A percentile compares a stretch with the other conserved stretches of the same genome.
phyloP scores from a whole-genome alignment of 2,113 vertebrate genomes.

The Sebastes schlegelii region DNA sequence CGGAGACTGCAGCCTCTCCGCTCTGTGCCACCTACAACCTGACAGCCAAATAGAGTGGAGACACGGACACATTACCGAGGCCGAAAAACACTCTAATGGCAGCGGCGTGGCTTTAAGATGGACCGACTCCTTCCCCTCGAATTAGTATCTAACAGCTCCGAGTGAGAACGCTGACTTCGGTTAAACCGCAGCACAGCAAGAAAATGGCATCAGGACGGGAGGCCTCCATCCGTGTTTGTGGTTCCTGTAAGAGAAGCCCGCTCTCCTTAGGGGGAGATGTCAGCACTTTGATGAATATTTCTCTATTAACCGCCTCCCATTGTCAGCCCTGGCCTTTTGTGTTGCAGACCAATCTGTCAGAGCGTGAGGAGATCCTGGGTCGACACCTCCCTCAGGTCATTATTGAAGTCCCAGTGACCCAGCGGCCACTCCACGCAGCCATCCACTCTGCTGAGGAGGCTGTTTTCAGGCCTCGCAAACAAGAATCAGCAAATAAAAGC shows the following conservation, averaged over 20 bases:
- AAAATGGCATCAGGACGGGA: conserved; percentile 56
- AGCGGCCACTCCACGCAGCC: conserved; percentile 62
- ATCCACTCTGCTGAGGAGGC: conserved; percentile 79
- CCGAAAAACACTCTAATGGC: conserved; percentile 55
- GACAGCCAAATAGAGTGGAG: conserved; percentile 72
- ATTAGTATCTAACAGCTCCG: conserved; percentile 55
- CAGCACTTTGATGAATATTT: conserved; percentile 84
- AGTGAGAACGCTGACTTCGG: conserved; percentile 51
- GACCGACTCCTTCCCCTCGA: conserved; percentile 50
- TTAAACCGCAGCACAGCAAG: conserved; percentile 39
- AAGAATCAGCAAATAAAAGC: conserved; percentile 82
- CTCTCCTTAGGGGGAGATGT: conserved; percentile 75
- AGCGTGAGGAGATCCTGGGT: conserved; percentile 69
- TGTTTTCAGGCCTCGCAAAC: conserved; percentile 72
- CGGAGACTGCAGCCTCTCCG: conserved; percentile 49
- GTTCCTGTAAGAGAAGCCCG: conserved; percentile 53
- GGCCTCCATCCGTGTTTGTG: conserved; percentile 57
- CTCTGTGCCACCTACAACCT: conserved; percentile 62
- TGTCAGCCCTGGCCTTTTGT: conserved; percentile 83
- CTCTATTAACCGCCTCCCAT: conserved; percentile 83
- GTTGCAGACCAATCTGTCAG: conserved; percentile 81
- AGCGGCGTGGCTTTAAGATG: conserved; percentile 44
- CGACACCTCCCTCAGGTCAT: conserved; percentile 82
- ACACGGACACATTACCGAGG: conserved; percentile 59
- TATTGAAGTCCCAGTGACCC: conserved; percentile 80